Conservation (phyloP, 2,113 vertebrate species). For the Semnornis frantzii region DNA sequence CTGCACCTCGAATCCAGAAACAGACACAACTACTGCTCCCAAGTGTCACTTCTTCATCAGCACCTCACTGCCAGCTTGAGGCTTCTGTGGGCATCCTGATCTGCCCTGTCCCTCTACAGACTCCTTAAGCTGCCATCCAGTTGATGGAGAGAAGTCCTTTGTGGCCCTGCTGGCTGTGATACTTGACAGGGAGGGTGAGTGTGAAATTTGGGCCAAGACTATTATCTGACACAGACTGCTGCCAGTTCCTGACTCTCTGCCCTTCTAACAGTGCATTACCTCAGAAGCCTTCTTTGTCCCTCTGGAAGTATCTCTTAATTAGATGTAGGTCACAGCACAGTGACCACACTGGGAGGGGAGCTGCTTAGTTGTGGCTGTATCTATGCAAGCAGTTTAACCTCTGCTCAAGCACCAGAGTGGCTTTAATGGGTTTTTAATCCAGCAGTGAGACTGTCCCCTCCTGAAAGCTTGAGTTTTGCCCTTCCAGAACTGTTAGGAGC, state of each 20-base stretch:
- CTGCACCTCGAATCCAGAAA: neutral
- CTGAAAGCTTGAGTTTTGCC: neutral
- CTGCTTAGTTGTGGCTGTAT: neutral
- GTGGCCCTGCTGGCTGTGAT: neutral
- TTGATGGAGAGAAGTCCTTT: neutral
- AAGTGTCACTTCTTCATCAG: neutral
- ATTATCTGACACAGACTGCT: neutral
- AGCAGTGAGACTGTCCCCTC: neutral
- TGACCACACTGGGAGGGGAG: neutral
- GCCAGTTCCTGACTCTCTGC: neutral
- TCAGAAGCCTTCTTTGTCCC: slow-evolving; percentile 13
- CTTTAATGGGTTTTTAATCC: neutral
- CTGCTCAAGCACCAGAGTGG: neutral
- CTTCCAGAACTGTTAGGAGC: neutral
- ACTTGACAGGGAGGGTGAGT: neutral
- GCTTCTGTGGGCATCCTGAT: neutral
- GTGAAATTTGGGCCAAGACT: neutral
- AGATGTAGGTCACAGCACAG: neutral
- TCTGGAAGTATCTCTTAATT: neutral
- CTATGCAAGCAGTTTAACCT: neutral
- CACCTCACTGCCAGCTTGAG: neutral
- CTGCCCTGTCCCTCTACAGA: neutral
- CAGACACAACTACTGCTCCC: neutral
- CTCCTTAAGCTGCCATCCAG: neutral
- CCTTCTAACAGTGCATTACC: neutral